Conservation (phyloP, 2,888 invertebrate species). For the Caenorhabditis becei region DNA sequence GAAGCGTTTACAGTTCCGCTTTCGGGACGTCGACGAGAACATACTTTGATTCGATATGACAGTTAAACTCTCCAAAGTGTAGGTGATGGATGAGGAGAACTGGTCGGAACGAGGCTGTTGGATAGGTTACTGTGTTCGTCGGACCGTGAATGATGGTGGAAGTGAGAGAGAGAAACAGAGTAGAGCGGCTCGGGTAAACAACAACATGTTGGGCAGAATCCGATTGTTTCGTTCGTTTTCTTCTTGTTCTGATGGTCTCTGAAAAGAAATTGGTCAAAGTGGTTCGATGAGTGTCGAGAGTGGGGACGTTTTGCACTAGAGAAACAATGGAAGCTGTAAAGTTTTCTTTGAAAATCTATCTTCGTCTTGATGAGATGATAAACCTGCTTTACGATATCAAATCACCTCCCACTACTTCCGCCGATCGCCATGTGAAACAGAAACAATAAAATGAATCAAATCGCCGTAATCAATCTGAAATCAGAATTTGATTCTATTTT, state of each 20-base stretch:
- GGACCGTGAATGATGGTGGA: conserved; percentile 12
- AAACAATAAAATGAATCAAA: not conserved
- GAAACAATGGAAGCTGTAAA: too few relatives aligned
- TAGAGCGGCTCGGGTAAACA: conserved; percentile 2
- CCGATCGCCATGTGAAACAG: conserved; percentile 3
- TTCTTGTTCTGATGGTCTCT: not conserved
- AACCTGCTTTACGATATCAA: conserved; percentile 9
- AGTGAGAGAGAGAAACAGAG: not conserved
- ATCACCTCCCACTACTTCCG: conserved; percentile 12
- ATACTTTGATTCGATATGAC: conserved; percentile 20
- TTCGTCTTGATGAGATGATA: too few relatives aligned
- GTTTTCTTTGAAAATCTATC: too few relatives aligned
- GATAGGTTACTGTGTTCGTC: conserved; percentile 13
- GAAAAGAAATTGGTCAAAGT: not conserved
- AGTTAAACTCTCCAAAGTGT: conserved; percentile 17
- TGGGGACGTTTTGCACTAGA: too few relatives aligned
- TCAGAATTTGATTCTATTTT: not conserved
- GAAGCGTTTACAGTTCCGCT: not conserved
- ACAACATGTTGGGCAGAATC: not conserved
- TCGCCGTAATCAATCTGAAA: conserved; percentile 15
- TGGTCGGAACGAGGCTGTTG: conserved; percentile 9
- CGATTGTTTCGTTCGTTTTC: not conserved
- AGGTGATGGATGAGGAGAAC: not conserved
- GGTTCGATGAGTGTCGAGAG: too few relatives aligned
- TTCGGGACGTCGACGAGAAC: not conserved